These are phyloP conservation scores for Tragelaphus scriptus DNA, from an alignment of 2,113 vertebrate species.

Conservation along the genomic window DNA sequence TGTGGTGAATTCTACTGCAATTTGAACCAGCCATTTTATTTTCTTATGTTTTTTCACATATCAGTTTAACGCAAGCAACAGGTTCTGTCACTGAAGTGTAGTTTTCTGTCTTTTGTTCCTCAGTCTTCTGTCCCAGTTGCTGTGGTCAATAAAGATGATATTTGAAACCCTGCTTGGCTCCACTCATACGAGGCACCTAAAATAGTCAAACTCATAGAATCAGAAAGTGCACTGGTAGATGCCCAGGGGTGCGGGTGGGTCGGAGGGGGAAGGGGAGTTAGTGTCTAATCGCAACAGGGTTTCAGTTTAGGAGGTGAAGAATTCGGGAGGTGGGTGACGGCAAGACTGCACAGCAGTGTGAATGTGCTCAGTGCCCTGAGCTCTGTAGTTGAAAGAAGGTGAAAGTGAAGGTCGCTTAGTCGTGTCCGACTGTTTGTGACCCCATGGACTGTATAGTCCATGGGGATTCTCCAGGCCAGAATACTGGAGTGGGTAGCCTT, in stretches of 20 bases:
- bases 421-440: not conserved
- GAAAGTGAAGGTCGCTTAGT: not conserved
- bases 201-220: not conserved
- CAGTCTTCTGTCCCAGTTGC: not conserved
- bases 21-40: not conserved
- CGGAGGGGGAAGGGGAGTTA: not conserved
- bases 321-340: not conserved
- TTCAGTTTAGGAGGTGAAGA: not conserved
- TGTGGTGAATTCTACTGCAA: not conserved
- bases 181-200: not conserved
- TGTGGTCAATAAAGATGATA: not conserved
- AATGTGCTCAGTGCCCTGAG: not conserved
- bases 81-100: rapidly evolving
- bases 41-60: not conserved
- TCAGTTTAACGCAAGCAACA: not conserved
- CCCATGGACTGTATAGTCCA: too few relatives aligned
- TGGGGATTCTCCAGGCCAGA: not conserved
- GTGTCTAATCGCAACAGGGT: not conserved
- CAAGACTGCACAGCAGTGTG: not conserved
- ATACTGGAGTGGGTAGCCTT: not conserved
- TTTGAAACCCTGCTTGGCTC: not conserved
- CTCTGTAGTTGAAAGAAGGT: not conserved
- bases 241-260: not conserved
- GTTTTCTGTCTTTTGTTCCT: not conserved
- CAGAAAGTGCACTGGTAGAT: not conserved